Evolutionary conservation across 2,888 invertebrate genomes (phyloP).

Genomic region (Toxonevra muliebris): DNA sequence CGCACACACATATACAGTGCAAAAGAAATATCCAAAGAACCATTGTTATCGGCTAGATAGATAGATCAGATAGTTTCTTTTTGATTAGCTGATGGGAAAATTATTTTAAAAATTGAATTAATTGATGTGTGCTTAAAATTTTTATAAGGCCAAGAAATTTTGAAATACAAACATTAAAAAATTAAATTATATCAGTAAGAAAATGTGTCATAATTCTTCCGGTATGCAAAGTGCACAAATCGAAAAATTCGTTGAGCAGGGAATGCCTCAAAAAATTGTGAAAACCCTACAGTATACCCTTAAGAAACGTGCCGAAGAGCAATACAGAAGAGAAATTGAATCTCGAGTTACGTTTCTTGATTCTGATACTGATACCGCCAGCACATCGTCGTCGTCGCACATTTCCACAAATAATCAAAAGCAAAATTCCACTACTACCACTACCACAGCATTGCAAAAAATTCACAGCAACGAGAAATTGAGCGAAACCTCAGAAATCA

Average conservation of each 20-base stretch:
- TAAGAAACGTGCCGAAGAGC: conserved; percentile 51
- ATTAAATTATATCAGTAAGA: conserved; percentile 27
- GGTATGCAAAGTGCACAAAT: conserved; percentile 60
- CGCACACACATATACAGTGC: no score
- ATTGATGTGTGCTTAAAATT: no score
- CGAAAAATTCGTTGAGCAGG: conserved; percentile 58
- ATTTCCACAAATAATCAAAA: conserved; percentile 18
- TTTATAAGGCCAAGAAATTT: no score
- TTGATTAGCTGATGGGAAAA: no score
- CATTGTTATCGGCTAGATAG: no score
- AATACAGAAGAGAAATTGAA: conserved; percentile 5
- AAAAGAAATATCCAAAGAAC: no score
- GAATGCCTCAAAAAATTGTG: conserved; percentile 62
- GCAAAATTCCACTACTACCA: neutral
- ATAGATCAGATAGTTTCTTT: no score
- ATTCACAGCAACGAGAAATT: neutral
- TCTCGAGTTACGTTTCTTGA: neutral
- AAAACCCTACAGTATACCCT: conserved; percentile 57
- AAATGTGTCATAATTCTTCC: conserved; percentile 62
- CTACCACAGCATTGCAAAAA: neutral
- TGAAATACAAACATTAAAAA: no score
- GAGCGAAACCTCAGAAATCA: neutral
- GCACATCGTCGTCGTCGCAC: neutral
- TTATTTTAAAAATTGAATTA: no score
- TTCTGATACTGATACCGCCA: neutral